Conservation (phyloP, 2,888 invertebrate species). For the Malthinus flaveolus region DNA sequence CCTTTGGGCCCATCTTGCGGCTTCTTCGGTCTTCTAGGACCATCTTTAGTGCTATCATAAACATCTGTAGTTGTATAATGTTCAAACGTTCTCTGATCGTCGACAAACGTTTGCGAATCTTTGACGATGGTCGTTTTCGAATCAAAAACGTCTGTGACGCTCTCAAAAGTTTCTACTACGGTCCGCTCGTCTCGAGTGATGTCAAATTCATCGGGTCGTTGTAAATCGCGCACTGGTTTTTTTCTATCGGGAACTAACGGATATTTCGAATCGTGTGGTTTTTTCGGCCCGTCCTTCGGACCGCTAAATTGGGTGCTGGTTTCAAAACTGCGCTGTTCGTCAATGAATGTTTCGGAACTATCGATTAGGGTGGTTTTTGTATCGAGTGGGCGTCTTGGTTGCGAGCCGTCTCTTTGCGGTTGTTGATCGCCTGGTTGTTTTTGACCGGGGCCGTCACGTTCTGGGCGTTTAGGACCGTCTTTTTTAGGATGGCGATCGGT, state of each 20-base stretch:
- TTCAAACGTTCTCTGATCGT: constrained; percentile 42
- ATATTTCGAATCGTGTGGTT: constrained; percentile 2
- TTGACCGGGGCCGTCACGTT: constrained; percentile 1
- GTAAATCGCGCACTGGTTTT: constrained; percentile 10
- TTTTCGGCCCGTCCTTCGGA: constrained; percentile 20
- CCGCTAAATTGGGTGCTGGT: constrained; percentile 23
- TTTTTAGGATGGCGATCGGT: constrained; percentile 11
- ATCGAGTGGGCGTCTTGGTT: background rate
- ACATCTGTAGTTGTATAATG: constrained; percentile 39
- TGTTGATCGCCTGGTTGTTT: constrained; percentile 10
- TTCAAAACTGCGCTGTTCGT: constrained; percentile 3
- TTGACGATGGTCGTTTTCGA: constrained; percentile 40
- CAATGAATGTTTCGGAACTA: constrained; percentile 12
- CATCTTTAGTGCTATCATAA: constrained; percentile 35
- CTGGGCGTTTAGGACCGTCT: constrained; percentile 15
- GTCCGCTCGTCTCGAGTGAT: constrained; percentile 36
- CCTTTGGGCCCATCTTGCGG: background rate
- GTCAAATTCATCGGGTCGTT: constrained; percentile 3
- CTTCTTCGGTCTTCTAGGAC: constrained; percentile 10
- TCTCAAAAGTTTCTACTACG: constrained; percentile 38
- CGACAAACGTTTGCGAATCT: constrained; percentile 41
- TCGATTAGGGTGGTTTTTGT: constrained; percentile 7
- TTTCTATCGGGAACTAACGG: background rate
- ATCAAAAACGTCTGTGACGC: constrained; percentile 39
- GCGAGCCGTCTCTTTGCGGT: constrained; percentile 9